A percentile compares a stretch with the other conserved stretches of the same genome.
phyloP scores from a whole-genome alignment of 1,140 invertebrate genomes.

The Cotesia glomerata region DNA sequence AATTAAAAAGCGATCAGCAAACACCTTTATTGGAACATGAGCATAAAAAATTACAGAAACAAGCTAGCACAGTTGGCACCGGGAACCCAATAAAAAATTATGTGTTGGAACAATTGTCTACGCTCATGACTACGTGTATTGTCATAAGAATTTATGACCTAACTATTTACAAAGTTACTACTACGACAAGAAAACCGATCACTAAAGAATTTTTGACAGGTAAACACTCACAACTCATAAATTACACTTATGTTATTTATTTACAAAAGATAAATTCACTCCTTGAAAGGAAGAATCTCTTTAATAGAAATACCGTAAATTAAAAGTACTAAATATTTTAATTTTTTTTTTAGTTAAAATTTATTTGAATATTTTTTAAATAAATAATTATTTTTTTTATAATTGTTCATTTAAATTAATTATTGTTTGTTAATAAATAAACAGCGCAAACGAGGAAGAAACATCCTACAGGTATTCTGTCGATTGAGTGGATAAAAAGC shows the following conservation, averaged over 20 bases:
- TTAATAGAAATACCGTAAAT: no score
- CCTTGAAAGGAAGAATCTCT: no score
- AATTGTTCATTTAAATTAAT: conserved; percentile 30
- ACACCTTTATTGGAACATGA: conserved; percentile 1
- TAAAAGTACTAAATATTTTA: neutral
- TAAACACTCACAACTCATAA: conserved; percentile 46
- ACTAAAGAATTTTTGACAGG: conserved; percentile 83
- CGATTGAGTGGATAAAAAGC: conserved; percentile 34
- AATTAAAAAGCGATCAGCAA: neutral
- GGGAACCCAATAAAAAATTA: conserved; percentile 69
- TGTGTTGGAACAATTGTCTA: conserved; percentile 77
- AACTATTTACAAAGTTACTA: conserved; percentile 82
- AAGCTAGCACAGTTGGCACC: conserved; percentile 37
- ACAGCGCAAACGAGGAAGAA: conserved; percentile 62
- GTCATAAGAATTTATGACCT: conserved; percentile 90
- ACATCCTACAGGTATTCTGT: conserved; percentile 55
- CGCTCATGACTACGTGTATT: conserved; percentile 91
- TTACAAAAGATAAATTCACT: no score
- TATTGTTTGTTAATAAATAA: conserved; percentile 44
- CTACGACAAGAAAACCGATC: conserved; percentile 71
- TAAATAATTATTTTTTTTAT: conserved; percentile 2
- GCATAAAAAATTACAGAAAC: conserved; percentile 35
- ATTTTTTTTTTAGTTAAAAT: neutral
- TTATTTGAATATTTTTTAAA: neutral
- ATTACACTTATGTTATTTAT: conserved; percentile 8